Conservation (phyloP, 2,888 invertebrate genomes). For the Odontothrips loti region DNA sequence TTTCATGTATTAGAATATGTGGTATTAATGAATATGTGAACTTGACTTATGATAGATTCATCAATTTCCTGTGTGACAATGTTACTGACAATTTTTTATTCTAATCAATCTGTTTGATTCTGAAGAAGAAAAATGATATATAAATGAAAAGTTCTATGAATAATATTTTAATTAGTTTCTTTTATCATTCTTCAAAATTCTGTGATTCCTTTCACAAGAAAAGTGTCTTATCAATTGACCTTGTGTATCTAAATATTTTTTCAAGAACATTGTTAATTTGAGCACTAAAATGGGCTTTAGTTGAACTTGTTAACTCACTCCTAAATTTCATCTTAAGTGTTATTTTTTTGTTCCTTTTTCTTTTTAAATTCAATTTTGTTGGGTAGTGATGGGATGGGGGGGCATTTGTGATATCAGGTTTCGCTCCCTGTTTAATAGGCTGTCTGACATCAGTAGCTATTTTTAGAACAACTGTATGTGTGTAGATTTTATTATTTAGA, state of each 20-base stretch:
- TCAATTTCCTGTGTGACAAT: too few relatives aligned
- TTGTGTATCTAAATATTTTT: neutral
- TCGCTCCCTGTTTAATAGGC: neutral
- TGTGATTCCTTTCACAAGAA: conserved; percentile 1
- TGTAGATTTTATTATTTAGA: neutral
- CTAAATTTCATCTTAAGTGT: neutral
- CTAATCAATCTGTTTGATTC: too few relatives aligned
- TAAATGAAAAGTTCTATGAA: neutral
- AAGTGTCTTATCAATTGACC: neutral
- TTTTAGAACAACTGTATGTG: neutral
- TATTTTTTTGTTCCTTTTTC: neutral
- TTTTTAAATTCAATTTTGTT: neutral
- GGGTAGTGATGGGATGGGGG: neutral
- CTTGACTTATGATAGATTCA: too few relatives aligned
- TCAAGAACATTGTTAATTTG: too few relatives aligned
- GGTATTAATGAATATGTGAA: neutral
- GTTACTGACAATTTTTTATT: too few relatives aligned
- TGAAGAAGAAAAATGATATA: neutral
- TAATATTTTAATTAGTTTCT: neutral
- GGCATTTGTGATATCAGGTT: conserved; percentile 1
- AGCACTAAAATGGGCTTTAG: too few relatives aligned
- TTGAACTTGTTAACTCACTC: too few relatives aligned
- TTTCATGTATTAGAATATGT: neutral
- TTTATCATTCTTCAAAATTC: neutral
- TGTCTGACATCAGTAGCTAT: conserved; percentile 12